Evolutionary conservation across 2,888 invertebrate genomes (phyloP).

Genomic region (Tetragonisca angustula): DNA sequence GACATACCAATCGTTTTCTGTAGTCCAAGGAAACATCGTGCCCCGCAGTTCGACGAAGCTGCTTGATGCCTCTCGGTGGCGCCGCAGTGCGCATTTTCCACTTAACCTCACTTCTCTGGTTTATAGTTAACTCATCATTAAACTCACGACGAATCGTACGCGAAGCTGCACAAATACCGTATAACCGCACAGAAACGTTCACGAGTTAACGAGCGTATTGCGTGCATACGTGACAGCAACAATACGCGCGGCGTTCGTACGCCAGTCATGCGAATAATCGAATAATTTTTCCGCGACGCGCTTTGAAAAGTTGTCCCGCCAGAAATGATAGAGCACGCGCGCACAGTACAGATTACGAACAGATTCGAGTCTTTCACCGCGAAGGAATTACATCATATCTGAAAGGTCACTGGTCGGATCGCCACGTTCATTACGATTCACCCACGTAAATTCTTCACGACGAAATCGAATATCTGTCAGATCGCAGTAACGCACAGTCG

Average conservation of each 20-base stretch:
- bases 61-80: slow-evolving; percentile 68
- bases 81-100: slow-evolving; percentile 71
- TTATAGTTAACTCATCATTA: slow-evolving; percentile 24
- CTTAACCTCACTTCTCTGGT: slow-evolving; percentile 32
- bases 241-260: not conserved
- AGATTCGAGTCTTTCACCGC: slow-evolving; percentile 47
- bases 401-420: slow-evolving; percentile 59
- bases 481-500: not conserved
- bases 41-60: slow-evolving; percentile 65
- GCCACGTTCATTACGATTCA: slow-evolving; percentile 36
- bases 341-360: slow-evolving; percentile 37
- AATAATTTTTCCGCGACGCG: not conserved
- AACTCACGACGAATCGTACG: not conserved
- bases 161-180: not conserved
- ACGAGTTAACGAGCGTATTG: not conserved
- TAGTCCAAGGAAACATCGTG: slow-evolving; percentile 56
- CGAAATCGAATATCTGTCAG: slow-evolving; percentile 2
- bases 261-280: slow-evolving; percentile 8
- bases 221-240: not conserved
- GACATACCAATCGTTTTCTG: slow-evolving; percentile 66
- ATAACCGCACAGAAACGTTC: not conserved
- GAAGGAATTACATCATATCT: slow-evolving; percentile 51
- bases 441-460: slow-evolving; percentile 46
- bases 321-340: slow-evolving; percentile 12
- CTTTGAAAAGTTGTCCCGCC: slow-evolving; percentile 40